Base-by-base conservation (phyloP, 2,888 invertebrate genomes). In the Drosophila niveifrons region DNA sequence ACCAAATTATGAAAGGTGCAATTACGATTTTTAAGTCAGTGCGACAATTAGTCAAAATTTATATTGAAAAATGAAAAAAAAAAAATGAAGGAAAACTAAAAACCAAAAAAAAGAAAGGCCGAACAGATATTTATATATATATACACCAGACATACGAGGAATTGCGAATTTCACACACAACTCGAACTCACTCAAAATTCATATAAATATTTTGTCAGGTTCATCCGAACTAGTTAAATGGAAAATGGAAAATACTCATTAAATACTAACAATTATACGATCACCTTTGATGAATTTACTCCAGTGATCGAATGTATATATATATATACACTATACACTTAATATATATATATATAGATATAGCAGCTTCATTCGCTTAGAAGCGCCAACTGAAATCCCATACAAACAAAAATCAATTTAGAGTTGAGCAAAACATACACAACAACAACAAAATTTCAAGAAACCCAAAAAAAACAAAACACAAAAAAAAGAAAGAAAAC, bases 11-110 rank as follows among this genome's bases (percentile, higher is more conserved):
- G 51, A 84, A 78, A 72, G 84, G 88, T 83, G 83, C 83, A 83
- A 83, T 83, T 83, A 83, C 68, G 82, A 84, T 75, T 88, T 82
- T 69, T 84, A 86, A 75, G 65, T 76, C 58, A 70, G 58, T 67
- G 61, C 78, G 67, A 66, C 52, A 73, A 56, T 75, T 80, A 86
- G 86, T 80, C 86, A 67, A 85, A 85, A 85, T 81, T 83, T 87
- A 78, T 78, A 83, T 64, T 39, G 36, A 66, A 68, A 57, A 52
- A 13, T 39, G n/a, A 44, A 3, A 28, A 71, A 34, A 3, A 28
- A 66, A 51, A 52, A 51, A n/a, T 46, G 55, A 13, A 28, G n/a
- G n/a, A 67, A 63, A 36, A 36, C 1, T n/a, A 13, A 31, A 39
- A 34, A 50, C 1, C 1, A 17, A 34, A 53, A 23, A 61, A 23